These are phyloP conservation scores for Pimpla rufipes DNA, from an alignment of 2,888 invertebrate genomes.

Conservation along the genomic window DNA sequence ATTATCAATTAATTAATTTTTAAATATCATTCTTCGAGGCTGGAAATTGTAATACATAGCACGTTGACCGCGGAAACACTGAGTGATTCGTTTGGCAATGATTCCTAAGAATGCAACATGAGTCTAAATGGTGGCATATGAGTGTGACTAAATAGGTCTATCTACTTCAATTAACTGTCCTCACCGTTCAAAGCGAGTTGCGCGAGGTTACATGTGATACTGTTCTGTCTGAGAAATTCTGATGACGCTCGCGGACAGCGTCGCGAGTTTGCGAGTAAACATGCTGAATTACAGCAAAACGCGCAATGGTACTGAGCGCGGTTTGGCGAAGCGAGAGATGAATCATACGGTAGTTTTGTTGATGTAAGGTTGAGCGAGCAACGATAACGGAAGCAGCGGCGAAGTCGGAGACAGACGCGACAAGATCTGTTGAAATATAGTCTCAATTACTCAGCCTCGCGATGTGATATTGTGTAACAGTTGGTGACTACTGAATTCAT, in stretches of 20 bases:
- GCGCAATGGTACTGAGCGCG: slow-evolving; percentile 1
- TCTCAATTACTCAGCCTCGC: too few relatives aligned
- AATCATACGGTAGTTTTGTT: slow-evolving; percentile 10
- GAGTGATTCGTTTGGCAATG: not conserved
- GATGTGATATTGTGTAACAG: too few relatives aligned
- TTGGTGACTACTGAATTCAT: too few relatives aligned
- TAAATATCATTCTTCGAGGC: not conserved
- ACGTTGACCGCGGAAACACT: not conserved
- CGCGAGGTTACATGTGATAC: not conserved
- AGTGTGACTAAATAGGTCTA: slow-evolving; percentile 5
- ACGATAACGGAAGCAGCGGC: not conserved
- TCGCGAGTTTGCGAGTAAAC: slow-evolving; percentile 34
- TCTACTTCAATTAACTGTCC: slow-evolving; percentile 9
- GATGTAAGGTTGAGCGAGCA: not conserved
- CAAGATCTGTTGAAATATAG: too few relatives aligned
- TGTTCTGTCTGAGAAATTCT: slow-evolving; percentile 11
- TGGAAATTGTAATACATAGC: not conserved
- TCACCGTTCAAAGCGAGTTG: not conserved
- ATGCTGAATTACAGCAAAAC: slow-evolving; percentile 27
- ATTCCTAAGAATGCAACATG: not conserved
- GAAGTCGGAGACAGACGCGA: too few relatives aligned
- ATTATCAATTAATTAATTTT: not conserved
- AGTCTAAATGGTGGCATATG: not conserved
- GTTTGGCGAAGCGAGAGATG: not conserved
- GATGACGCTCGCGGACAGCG: slow-evolving; percentile 14